A percentile compares a stretch with the other conserved stretches of the same genome.
Conservation (phyloP, 1,140 invertebrate species). For the Eufriesea mexicana region DNA sequence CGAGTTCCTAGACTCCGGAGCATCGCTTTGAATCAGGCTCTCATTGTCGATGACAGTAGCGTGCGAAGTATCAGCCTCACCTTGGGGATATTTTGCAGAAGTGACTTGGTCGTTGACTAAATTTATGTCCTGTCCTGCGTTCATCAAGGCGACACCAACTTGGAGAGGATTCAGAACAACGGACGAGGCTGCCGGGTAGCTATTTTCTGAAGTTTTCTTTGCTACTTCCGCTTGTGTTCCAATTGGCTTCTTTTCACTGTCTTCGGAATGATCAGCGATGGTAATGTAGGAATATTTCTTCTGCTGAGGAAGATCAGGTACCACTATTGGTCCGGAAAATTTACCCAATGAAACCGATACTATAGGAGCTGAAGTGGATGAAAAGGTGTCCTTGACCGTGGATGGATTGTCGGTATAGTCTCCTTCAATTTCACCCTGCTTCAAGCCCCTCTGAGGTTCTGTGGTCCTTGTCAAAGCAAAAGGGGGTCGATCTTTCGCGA, state of each 20-base stretch:
- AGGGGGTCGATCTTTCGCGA: neutral
- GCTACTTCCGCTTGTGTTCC: neutral
- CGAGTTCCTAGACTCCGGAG: neutral
- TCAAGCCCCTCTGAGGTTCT: neutral
- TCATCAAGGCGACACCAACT: constrained; percentile 78
- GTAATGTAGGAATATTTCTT: constrained; percentile 27
- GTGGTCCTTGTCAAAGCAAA: neutral
- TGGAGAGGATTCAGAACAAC: constrained; percentile 79
- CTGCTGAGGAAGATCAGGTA: constrained; percentile 66
- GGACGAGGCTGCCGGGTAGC: constrained; percentile 64
- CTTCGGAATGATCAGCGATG: neutral
- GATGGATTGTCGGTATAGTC: neutral
- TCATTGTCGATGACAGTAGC: neutral
- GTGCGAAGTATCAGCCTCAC: neutral
- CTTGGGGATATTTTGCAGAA: constrained; percentile 2
- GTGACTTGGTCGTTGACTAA: constrained; percentile 39
- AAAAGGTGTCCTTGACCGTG: neutral
- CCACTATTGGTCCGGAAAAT: constrained; percentile 77
- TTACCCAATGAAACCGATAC: constrained; percentile 32
- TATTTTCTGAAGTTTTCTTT: constrained; percentile 13
- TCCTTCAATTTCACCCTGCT: neutral
- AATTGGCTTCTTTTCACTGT: neutral
- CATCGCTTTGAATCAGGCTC: neutral
- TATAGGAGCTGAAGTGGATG: neutral
- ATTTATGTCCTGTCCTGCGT: constrained; percentile 68